A percentile compares a stretch with the other conserved stretches of the same genome.
These are phyloP conservation scores for Drosophila micromelanica DNA, from an alignment of 1,140 invertebrate species.

Conservation along the genomic window DNA sequence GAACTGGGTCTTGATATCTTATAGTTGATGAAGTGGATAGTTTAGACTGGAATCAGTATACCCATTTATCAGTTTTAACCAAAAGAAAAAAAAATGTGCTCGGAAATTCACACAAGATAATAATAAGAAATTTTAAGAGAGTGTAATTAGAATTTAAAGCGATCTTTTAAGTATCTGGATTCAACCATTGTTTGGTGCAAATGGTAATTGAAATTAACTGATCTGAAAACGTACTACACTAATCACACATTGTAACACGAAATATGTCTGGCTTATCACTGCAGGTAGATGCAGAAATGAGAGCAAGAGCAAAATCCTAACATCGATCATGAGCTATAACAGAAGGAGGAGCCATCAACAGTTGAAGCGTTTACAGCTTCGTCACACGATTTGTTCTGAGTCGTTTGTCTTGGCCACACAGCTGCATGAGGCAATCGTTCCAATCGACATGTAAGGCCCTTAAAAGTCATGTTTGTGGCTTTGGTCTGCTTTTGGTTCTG, in stretches of 20 bases:
- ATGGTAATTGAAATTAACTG: neutral
- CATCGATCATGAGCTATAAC: neutral
- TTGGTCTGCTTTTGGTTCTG: slow-evolving; percentile 22
- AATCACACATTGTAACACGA: slow-evolving; percentile 12
- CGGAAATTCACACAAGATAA: too few relatives aligned
- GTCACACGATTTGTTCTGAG: slow-evolving; percentile 51
- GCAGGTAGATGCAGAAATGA: neutral
- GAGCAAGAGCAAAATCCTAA: neutral
- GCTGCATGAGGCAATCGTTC: slow-evolving; percentile 63
- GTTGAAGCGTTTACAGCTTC: slow-evolving; percentile 44
- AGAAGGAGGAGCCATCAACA: slow-evolving; percentile 19
- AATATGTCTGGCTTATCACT: neutral
- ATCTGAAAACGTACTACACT: neutral
- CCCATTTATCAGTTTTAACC: too few relatives aligned
- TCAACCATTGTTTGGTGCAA: too few relatives aligned
- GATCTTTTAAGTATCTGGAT: too few relatives aligned
- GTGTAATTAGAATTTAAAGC: too few relatives aligned
- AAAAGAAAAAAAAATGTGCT: too few relatives aligned
- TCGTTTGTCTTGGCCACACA: slow-evolving; percentile 51
- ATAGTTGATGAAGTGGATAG: too few relatives aligned
- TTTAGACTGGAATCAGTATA: too few relatives aligned
- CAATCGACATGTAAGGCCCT: slow-evolving; percentile 80
- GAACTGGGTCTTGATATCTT: too few relatives aligned
- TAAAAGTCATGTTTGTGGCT: slow-evolving; percentile 72
- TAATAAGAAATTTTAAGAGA: too few relatives aligned